A percentile compares a stretch with the other conserved stretches of the same genome.
phyloP scores from a whole-genome alignment of 2,888 invertebrate species.

The Tinea trinotella region DNA sequence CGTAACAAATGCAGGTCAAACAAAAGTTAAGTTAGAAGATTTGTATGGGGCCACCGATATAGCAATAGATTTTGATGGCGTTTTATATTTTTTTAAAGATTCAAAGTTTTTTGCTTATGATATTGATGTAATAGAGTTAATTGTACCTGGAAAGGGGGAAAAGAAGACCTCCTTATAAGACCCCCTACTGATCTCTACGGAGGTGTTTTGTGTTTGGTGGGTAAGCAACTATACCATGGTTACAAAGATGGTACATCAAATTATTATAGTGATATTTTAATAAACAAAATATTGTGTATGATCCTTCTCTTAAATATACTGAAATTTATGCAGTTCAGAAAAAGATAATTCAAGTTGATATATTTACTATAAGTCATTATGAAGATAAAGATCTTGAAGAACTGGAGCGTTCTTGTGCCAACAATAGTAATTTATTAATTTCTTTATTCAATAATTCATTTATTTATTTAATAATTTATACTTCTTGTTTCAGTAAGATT shows the following conservation, averaged over 20 bases:
- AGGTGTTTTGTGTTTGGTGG: conserved; percentile 33
- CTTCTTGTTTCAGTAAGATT: too few species aligned
- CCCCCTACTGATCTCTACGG: conserved; percentile 37
- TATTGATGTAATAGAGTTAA: not conserved
- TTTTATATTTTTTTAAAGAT: conserved; percentile 34
- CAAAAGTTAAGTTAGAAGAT: conserved; percentile 35
- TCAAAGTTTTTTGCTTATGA: not conserved
- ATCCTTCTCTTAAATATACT: conserved; percentile 37
- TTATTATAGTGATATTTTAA: conserved; percentile 28
- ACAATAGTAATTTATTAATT: too few species aligned
- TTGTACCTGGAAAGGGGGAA: conserved; percentile 29
- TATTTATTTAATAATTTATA: too few species aligned
- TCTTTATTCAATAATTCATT: too few species aligned
- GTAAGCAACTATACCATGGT: conserved; percentile 32
- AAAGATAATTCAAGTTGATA: conserved; percentile 47
- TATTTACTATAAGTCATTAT: conserved; percentile 30
- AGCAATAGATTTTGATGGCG: conserved; percentile 39
- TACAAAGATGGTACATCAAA: conserved; percentile 39
- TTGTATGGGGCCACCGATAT: conserved; percentile 40
- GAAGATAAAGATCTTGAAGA: too few species aligned
- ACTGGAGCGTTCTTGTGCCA: too few species aligned
- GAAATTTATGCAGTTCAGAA: conserved; percentile 46
- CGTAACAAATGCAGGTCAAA: conserved; percentile 41
- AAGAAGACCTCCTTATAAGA: conserved; percentile 34
- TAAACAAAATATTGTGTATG: conserved; percentile 39